A percentile compares a stretch with the other conserved stretches of the same genome.
Evolutionary conservation across 2,888 invertebrate genomes (phyloP).

Genomic region (Philereme transversata): DNA sequence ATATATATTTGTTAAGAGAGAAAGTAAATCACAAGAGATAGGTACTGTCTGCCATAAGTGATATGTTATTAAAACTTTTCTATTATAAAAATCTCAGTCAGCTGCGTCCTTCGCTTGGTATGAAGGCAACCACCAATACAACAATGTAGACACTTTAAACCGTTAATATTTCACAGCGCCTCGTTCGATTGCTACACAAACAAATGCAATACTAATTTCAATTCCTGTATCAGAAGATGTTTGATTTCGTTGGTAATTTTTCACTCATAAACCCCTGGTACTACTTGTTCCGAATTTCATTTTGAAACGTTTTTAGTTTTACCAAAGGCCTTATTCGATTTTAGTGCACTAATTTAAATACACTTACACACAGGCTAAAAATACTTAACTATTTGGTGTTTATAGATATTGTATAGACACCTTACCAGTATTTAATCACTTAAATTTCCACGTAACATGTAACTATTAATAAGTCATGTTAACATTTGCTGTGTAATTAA

Average conservation of each 20-base stretch:
- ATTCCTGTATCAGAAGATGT: background rate
- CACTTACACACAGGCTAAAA: background rate
- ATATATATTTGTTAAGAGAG: too few species aligned
- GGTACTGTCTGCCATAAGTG: too few species aligned
- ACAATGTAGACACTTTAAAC: slow-evolving; percentile 13
- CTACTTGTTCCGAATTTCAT: too few species aligned
- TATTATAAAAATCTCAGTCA: background rate
- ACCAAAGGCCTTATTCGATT: too few species aligned
- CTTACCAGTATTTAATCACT: too few species aligned
- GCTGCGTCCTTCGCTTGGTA: background rate
- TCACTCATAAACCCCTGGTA: background rate
- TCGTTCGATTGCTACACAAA: background rate
- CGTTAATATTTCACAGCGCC: slow-evolving; percentile 16
- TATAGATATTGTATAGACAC: too few species aligned
- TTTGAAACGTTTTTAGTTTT: too few species aligned
- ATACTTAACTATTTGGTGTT: background rate
- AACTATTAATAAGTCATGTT: too few species aligned
- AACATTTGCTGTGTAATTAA: too few species aligned
- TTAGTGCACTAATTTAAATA: background rate
- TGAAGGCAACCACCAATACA: slow-evolving; percentile 1
- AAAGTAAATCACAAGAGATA: too few species aligned
- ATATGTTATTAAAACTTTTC: background rate
- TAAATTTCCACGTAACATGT: too few species aligned
- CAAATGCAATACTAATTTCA: slow-evolving; percentile 3
- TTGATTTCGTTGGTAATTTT: background rate